phyloP scores from a whole-genome alignment of 2,888 invertebrate species.

The Hyppa rectilinea region DNA sequence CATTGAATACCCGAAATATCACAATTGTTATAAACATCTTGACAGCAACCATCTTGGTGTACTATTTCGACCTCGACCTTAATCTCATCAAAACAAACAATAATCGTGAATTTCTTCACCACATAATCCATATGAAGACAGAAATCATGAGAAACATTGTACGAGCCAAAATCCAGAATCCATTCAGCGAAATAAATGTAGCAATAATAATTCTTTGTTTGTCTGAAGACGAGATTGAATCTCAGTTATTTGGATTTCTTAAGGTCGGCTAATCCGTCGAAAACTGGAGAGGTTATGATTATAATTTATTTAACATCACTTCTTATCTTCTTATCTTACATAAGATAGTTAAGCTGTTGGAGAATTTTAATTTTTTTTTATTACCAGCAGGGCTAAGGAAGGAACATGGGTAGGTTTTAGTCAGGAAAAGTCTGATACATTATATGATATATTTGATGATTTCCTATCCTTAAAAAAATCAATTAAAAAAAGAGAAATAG shows the following conservation, averaged over 20 bases:
- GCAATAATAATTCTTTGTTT: slow-evolving; percentile 65
- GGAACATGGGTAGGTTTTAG: too few relatives aligned
- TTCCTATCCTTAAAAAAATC: too few relatives aligned
- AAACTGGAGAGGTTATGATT: slow-evolving; percentile 34
- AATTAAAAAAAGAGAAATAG: too few relatives aligned
- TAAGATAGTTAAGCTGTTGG: not conserved
- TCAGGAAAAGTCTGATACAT: too few relatives aligned
- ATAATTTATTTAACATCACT: slow-evolving; percentile 6
- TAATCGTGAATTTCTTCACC: slow-evolving; percentile 4
- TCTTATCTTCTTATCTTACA: not conserved
- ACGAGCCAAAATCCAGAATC: slow-evolving; percentile 49
- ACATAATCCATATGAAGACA: slow-evolving; percentile 12
- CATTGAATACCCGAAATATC: not conserved
- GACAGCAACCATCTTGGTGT: not conserved
- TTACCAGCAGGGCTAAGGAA: too few relatives aligned
- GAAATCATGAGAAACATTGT: slow-evolving; percentile 40
- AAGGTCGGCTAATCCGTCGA: slow-evolving; percentile 39
- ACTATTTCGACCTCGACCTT: not conserved
- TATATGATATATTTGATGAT: too few relatives aligned
- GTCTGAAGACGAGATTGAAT: slow-evolving; percentile 56
- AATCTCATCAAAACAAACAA: slow-evolving; percentile 21
- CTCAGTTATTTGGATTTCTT: slow-evolving; percentile 56
- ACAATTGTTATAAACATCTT: not conserved
- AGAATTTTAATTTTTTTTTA: too few relatives aligned
- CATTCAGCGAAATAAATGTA: slow-evolving; percentile 52